Percentiles rank a stretch among this genome's conserved stretches.
Evolutionary conservation across 2,797 vertebrate genomes (phyloP).

Genomic region (Alca torda): DNA sequence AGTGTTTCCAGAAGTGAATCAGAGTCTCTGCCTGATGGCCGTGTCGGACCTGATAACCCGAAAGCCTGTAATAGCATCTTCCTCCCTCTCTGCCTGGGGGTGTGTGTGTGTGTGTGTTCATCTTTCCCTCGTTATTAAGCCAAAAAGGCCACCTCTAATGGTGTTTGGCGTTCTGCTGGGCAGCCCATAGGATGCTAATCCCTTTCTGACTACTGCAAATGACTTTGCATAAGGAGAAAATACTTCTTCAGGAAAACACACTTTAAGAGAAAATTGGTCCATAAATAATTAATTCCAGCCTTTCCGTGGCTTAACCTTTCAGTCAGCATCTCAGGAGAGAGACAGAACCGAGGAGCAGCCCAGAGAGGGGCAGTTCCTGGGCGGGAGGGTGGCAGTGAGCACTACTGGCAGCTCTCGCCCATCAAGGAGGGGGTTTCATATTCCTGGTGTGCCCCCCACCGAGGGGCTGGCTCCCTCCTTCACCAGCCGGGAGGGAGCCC

Average conservation of each 20-base stretch:
- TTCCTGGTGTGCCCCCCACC: rapidly evolving
- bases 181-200: not conserved
- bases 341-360: not conserved
- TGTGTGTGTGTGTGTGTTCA: not conserved
- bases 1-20: not conserved
- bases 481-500: rapidly evolving
- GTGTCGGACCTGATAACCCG: not conserved
- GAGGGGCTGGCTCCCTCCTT: not conserved
- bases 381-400: not conserved
- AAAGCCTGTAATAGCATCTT: not conserved
- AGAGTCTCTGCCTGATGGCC: not conserved
- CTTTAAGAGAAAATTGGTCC: not conserved
- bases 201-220: not conserved
- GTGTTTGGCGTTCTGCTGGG: not conserved
- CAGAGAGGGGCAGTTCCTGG: not conserved
- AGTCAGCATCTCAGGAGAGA: not conserved
- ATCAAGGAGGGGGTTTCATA: rapidly evolving
- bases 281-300: not conserved
- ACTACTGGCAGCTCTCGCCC: not conserved
- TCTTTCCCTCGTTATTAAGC: not conserved
- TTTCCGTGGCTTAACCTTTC: not conserved
- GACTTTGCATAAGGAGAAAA: not conserved
- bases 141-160: not conserved
- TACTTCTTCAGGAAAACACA: not conserved
- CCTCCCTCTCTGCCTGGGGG: not conserved